These are phyloP conservation scores for Myopa tessellatipennis DNA, from an alignment of 2,888 invertebrate species.

Conservation along the genomic window DNA sequence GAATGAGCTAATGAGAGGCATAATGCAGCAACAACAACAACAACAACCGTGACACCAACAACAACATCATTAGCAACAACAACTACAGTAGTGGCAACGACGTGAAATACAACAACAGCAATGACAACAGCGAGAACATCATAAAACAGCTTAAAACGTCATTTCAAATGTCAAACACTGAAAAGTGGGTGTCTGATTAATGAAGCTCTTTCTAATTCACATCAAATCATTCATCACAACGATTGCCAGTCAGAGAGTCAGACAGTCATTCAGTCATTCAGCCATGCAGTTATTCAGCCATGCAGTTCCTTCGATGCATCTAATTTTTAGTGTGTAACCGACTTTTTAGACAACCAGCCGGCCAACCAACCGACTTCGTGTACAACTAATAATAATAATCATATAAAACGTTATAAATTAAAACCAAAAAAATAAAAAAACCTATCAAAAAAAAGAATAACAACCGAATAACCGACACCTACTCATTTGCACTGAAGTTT, in stretches of 20 bases:
- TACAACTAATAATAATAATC: constrained; percentile 26
- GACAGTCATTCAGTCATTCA: too few species aligned
- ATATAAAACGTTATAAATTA: constrained; percentile 28
- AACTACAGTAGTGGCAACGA: neutral
- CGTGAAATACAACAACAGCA: neutral
- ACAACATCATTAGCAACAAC: neutral
- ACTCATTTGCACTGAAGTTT: constrained; percentile 9
- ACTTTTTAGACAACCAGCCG: too few species aligned
- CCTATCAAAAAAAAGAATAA: neutral
- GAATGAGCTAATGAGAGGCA: constrained; percentile 31
- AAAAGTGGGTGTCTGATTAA: constrained; percentile 46
- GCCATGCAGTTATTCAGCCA: neutral
- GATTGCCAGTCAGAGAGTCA: constrained; percentile 1
- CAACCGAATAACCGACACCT: constrained; percentile 17
- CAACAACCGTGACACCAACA: neutral
- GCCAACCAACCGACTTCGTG: constrained; percentile 5
- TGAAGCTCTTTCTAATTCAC: constrained; percentile 32
- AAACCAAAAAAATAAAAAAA: neutral
- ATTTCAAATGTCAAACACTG: constrained; percentile 43
- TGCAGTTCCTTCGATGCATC: neutral
- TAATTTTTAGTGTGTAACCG: neutral
- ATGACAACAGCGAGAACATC: neutral
- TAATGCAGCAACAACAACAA: neutral
- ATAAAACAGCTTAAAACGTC: constrained; percentile 12
- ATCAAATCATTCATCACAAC: constrained; percentile 29